These are phyloP conservation scores for Cacatua alba DNA, from an alignment of 2,113 vertebrate species.

Conservation along the genomic window DNA sequence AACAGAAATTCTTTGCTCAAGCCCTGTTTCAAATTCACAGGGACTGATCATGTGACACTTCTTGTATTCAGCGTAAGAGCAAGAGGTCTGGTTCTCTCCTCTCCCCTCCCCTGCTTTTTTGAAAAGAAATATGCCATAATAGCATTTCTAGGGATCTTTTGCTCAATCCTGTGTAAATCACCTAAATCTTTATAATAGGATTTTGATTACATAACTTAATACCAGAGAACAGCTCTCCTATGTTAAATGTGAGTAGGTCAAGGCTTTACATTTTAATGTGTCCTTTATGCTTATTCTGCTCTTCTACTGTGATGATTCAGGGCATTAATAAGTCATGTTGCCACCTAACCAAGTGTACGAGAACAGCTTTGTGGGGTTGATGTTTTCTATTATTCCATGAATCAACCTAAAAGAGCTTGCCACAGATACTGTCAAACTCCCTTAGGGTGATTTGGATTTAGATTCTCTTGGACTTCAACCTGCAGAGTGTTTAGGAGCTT, in stretches of 20 bases:
- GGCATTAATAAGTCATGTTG: conserved; percentile 23
- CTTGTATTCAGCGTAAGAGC: not conserved
- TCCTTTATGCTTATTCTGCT: conserved; percentile 28
- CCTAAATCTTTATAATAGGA: not conserved
- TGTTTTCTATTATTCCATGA: not conserved
- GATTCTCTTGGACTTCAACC: not conserved
- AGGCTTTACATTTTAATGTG: conserved; percentile 49
- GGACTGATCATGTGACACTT: not conserved
- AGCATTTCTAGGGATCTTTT: not conserved
- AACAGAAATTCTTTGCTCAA: not conserved
- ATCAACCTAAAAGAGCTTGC: not conserved
- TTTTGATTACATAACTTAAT: conserved; percentile 30
- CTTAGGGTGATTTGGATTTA: not conserved
- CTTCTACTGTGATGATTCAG: not conserved
- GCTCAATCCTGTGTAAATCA: not conserved
- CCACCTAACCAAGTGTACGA: not conserved
- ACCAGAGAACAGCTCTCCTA: not conserved
- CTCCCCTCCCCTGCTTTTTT: not conserved
- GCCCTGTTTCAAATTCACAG: not conserved
- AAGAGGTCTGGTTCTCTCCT: not conserved
- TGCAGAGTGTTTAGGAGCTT: not conserved
- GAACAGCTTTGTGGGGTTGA: not conserved
- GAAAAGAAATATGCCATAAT: conserved; percentile 4
- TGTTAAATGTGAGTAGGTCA: not conserved
- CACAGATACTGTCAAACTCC: not conserved